Conservation (phyloP, 2,888 invertebrate species). For the Macrophya annulata region DNA sequence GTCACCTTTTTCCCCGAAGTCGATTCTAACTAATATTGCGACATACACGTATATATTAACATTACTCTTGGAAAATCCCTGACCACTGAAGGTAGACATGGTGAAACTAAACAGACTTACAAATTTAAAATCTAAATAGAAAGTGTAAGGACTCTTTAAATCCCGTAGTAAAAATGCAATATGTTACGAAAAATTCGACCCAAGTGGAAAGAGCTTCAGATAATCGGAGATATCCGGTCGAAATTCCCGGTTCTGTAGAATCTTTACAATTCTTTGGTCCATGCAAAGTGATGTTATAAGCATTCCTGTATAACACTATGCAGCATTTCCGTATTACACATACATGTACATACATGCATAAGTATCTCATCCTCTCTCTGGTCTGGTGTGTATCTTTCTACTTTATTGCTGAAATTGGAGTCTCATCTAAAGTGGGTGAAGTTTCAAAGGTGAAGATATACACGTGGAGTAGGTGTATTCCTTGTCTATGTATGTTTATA, state of each 20-base stretch:
- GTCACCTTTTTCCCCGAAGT: not conserved
- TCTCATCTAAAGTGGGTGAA: conserved; percentile 36
- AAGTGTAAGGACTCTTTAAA: not conserved
- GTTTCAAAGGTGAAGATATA: conserved; percentile 9
- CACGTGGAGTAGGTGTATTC: not conserved
- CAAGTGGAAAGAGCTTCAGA: not conserved
- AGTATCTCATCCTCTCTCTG: not conserved
- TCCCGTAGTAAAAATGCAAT: not conserved
- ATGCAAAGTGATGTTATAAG: too few species aligned
- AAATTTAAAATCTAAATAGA: not conserved
- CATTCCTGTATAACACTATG: not conserved
- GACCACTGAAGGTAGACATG: not conserved
- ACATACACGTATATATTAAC: not conserved
- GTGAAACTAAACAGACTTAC: conserved; percentile 1
- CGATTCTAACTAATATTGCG: not conserved
- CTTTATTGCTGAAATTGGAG: conserved; percentile 54
- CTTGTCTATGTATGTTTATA: not conserved
- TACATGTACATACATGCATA: not conserved
- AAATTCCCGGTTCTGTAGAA: not conserved
- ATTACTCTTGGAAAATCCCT: conserved; percentile 15
- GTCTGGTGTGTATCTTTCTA: conserved; percentile 51
- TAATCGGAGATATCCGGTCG: not conserved
- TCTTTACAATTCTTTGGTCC: too few species aligned
- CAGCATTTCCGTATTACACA: too few species aligned
- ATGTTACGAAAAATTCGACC: not conserved